Base-by-base conservation (phyloP, 2,797 vertebrate species). In the Pterois miles region DNA sequence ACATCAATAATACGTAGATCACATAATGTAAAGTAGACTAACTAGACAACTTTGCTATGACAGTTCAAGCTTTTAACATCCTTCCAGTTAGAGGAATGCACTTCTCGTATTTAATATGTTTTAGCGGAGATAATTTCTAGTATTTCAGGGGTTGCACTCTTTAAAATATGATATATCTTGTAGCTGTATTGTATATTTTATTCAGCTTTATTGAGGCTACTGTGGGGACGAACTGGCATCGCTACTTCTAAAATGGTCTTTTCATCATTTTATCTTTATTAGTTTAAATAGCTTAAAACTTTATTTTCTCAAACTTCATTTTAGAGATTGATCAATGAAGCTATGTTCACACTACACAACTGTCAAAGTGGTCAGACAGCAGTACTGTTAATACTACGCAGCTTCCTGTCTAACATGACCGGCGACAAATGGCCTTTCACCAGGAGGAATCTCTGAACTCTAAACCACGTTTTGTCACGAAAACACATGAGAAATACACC, bases 41-140 rank as follows among this genome's bases (percentile, higher is more conserved):
- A n/a, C 40, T 18, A 43, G 16, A 46, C 43, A 13, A 34, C n/a
- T 12, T 34, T 2, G 33, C 3, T 2, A 12, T 36, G 34, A 34
- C n/a, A 38, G 4, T 12, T n/a, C 18, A 34, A 36, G n/a, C 33
- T 60, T 76, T 58, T 27, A 70, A 72, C 8, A 74, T 70, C 56
- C 69, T 65, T 69, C 8, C 4, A 27, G 9, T 60, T 33, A 63
- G 23, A 43, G 31, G 22, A 10, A 64, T 54, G 20, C 57, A 75
- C 7, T 12, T 40, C 6, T 40, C 65, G 9, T 10, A 67, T 59
- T 67, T 36, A 11, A 12, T 40, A 33, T 4, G 4, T 54, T 62
- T 82, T 8, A 20, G 18, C 13, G 1, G 6, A 54, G 9, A 56
- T 3, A n/a, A 25, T 40, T 36, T 52, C 22, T 6, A 14, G 18